These are phyloP conservation scores for Frieseomelitta varia DNA, from an alignment of 1,140 invertebrate genomes.

Conservation along the genomic window DNA sequence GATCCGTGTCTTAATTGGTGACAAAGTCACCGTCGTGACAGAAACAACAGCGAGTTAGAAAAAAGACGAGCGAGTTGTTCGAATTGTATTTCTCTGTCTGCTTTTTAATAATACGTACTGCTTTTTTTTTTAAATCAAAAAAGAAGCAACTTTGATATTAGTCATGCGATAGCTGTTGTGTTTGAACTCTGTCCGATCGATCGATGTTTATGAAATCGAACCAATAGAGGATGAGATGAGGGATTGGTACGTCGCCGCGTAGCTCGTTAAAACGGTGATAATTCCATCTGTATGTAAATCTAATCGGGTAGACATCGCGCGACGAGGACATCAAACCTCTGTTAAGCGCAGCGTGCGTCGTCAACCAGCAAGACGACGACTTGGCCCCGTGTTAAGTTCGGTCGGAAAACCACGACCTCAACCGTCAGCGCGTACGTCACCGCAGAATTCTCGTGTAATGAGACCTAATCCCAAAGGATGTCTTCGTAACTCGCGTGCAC, in stretches of 20 bases:
- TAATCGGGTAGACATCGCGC: slow-evolving; percentile 66
- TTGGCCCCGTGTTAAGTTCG: slow-evolving; percentile 26
- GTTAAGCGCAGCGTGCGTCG: slow-evolving; percentile 61
- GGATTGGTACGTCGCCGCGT: slow-evolving; percentile 17
- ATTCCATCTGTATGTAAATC: slow-evolving; percentile 76
- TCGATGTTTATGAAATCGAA: too few species aligned
- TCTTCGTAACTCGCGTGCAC: slow-evolving; percentile 20
- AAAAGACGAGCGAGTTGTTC: too few species aligned
- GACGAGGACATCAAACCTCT: slow-evolving; percentile 60
- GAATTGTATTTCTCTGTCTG: too few species aligned
- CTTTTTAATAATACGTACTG: too few species aligned
- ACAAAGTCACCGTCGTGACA: too few species aligned
- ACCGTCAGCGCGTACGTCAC: slow-evolving; percentile 50
- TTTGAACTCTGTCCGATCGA: too few species aligned
- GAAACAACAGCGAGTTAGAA: too few species aligned
- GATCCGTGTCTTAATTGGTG: too few species aligned
- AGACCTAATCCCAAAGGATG: slow-evolving; percentile 56
- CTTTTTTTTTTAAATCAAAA: too few species aligned
- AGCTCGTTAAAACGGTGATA: slow-evolving; percentile 75
- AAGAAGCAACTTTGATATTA: too few species aligned
- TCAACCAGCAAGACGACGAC: slow-evolving; percentile 31
- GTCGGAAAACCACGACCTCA: slow-evolving; percentile 44
- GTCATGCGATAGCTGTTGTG: too few species aligned
- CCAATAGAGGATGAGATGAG: slow-evolving; percentile 20
- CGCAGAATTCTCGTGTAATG: slow-evolving; percentile 52